Evolutionary conservation across 2,888 invertebrate genomes (phyloP).

Genomic region (Sinhomidia bicolor): DNA sequence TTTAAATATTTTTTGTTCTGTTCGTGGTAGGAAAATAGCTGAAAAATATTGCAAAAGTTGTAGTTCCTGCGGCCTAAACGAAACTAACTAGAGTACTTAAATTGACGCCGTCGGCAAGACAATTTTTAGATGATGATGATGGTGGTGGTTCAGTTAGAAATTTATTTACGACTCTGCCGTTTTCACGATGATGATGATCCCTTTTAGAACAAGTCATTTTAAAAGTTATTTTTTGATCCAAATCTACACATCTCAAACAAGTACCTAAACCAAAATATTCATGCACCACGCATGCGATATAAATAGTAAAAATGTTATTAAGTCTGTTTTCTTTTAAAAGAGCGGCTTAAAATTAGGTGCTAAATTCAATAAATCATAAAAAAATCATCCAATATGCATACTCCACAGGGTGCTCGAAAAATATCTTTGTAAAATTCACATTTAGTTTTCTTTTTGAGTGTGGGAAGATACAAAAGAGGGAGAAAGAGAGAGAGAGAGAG

Average conservation of each 20-base stretch:
- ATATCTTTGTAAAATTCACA: neutral
- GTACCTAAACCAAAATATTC: neutral
- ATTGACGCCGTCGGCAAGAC: neutral
- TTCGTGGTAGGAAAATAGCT: no score
- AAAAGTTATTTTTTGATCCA: neutral
- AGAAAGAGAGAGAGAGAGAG: neutral
- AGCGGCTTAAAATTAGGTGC: constrained; percentile 52
- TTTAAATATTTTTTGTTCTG: neutral
- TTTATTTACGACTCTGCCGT: neutral
- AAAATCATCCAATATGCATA: constrained; percentile 62
- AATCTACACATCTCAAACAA: neutral
- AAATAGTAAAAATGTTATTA: neutral
- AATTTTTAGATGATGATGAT: neutral
- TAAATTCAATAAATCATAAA: constrained; percentile 64
- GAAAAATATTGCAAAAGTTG: neutral
- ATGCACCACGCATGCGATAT: neutral
- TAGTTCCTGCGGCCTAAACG: neutral
- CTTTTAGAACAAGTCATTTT: neutral
- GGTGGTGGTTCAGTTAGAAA: neutral
- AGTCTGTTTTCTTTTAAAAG: neutral
- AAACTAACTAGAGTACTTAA: neutral
- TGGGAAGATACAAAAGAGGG: constrained; percentile 30
- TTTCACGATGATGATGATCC: neutral
- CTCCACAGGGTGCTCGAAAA: constrained; percentile 52
- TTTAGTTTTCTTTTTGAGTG: constrained; percentile 4